Base-by-base conservation (phyloP, 2,888 invertebrate genomes). In the Eudasyphora cyanicolor region DNA sequence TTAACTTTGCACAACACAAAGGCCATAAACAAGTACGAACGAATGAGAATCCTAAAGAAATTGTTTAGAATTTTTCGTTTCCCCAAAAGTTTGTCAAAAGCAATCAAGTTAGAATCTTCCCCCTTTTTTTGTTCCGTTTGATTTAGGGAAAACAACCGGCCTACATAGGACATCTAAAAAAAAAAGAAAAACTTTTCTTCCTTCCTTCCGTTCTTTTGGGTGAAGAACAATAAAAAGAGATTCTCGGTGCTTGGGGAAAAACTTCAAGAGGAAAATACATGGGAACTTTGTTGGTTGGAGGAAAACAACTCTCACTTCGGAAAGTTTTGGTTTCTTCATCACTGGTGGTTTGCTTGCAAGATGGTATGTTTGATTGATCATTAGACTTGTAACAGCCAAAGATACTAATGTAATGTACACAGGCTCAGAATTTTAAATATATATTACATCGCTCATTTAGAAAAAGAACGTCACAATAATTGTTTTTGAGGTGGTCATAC, bases 31-130 rank as follows among this genome's bases (percentile, higher is more conserved):
- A 79, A 73, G 62, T 77, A 73, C 57, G n/a, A 42, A 7, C 67
- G 10, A 62, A n/a, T n/a, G n/a, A 64, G 38, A 35, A 64, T 42
- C 19, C 67, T 24, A 42, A 32, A 67, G 74, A 80, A 80, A 74
- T 80, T 79, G 74, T 83, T 79, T 70, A 32, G 49, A 73, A 71
- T 38, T 76, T 76, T 14, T 8, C 12, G 27, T 70, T 67, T 60
- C 67, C 57, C 14, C 8, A 29, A 76, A 83, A 76, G 62, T 79
- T 83, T 83, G 76, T 83, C 79, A 80, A 80, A 78, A 80, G 80
- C 83, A 84, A 80, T 84, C 83, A 78, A 80, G 57, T 38, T 19
- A 64, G 70, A 70, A 76, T 78, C 78, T 84, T 67, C 67, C 71
- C 69, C 75, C 78, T 45, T 78, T 80, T 82, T 77, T 73, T 51